Evolutionary conservation across 2,113 vertebrate species (phyloP).

Genomic region (Montifringilla adamsi): DNA sequence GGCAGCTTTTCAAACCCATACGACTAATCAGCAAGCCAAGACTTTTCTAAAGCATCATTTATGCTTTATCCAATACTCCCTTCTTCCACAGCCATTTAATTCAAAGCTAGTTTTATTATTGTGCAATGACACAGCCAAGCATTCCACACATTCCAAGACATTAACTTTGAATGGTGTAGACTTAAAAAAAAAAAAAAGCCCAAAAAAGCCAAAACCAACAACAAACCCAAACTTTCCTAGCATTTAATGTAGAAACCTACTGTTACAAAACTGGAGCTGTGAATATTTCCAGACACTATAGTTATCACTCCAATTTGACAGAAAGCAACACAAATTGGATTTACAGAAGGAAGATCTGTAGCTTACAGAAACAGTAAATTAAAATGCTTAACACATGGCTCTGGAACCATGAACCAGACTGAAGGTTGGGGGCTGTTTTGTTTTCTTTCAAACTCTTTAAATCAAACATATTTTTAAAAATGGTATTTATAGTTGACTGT

Average conservation of each 20-base stretch:
- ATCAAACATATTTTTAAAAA: background rate
- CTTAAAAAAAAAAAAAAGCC: background rate
- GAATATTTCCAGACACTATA: background rate
- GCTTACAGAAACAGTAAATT: constrained; percentile 21
- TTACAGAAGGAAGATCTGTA: background rate
- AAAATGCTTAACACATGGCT: background rate
- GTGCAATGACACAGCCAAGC: background rate
- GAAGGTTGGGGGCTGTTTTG: background rate
- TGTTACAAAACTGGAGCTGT: background rate
- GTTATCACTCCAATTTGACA: background rate
- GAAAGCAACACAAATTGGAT: background rate
- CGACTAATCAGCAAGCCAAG: background rate
- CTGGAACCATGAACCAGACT: background rate
- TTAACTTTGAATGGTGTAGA: background rate
- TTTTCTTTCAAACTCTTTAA: background rate
- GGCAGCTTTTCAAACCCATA: background rate
- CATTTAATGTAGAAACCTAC: background rate
- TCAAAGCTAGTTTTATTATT: background rate
- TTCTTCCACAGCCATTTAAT: background rate
- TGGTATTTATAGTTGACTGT: background rate
- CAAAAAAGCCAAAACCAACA: background rate
- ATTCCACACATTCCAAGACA: background rate
- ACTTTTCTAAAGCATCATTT: background rate
- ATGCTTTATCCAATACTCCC: background rate
- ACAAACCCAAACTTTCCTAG: background rate